phyloP scores from a whole-genome alignment of 2,888 invertebrate genomes.

The Caenorhabditis virilis region DNA sequence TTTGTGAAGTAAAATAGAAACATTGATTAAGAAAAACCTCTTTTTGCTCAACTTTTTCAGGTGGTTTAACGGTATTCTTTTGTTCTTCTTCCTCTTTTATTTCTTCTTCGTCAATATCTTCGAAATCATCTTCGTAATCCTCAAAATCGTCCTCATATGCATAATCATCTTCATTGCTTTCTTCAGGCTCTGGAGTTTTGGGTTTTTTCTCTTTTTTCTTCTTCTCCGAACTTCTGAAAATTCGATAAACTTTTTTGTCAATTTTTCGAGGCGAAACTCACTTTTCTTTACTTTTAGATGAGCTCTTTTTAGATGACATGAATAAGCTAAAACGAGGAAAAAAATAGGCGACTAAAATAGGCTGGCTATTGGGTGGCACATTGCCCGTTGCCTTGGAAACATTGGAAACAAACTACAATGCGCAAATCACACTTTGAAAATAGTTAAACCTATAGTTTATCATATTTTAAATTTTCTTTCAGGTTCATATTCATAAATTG shows the following conservation, averaged over 20 bases:
- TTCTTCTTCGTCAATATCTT: slow-evolving; percentile 16
- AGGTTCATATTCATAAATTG: no score
- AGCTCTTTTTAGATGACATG: no score
- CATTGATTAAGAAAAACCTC: not conserved
- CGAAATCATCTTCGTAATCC: slow-evolving; percentile 35
- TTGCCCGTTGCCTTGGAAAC: no score
- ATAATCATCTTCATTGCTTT: slow-evolving; percentile 27
- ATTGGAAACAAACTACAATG: no score
- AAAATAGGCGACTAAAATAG: no score
- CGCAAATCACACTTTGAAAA: no score
- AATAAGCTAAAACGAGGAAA: no score
- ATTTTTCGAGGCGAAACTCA: slow-evolving; percentile 1
- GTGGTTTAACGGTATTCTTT: not conserved
- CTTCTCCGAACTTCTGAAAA: slow-evolving; percentile 7
- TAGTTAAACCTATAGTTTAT: no score
- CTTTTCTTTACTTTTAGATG: slow-evolving; percentile 18
- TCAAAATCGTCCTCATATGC: no score
- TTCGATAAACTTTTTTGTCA: not conserved
- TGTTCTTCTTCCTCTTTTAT: not conserved
- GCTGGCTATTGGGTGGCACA: no score
- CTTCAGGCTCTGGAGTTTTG: slow-evolving; percentile 10
- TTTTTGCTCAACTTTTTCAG: not conserved
- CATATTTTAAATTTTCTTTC: no score
- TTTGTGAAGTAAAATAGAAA: no score
- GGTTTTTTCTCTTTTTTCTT: slow-evolving; percentile 11